phyloP scores from a whole-genome alignment of 2,797 vertebrate genomes.

The Syngnathus rostellatus region DNA sequence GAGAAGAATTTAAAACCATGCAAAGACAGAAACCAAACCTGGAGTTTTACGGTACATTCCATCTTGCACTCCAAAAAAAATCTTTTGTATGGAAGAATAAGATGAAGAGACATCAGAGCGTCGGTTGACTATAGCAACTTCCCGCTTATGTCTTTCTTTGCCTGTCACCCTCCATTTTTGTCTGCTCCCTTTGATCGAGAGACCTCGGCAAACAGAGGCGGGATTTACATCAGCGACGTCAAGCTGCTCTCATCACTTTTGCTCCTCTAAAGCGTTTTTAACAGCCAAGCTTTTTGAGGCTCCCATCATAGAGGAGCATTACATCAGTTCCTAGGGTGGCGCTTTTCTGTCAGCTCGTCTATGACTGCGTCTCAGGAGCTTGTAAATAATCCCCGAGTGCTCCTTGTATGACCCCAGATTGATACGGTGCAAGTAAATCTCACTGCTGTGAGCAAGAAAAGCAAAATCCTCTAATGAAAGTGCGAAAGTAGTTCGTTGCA shows the following conservation, averaged over 20 bases:
- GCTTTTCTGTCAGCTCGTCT: slow-evolving; percentile 43
- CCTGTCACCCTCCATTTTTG: slow-evolving; percentile 18
- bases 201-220: slow-evolving; percentile 43
- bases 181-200: slow-evolving; percentile 46
- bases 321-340: slow-evolving; percentile 49
- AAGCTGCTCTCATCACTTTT: slow-evolving; percentile 54
- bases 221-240: slow-evolving; percentile 54
- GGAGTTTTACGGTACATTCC: neutral
- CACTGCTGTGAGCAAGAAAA: slow-evolving; percentile 10
- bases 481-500: slow-evolving; percentile 32
- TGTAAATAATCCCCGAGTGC: slow-evolving; percentile 55
- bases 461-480: slow-evolving; percentile 32
- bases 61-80: neutral
- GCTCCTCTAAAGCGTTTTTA: slow-evolving; percentile 36
- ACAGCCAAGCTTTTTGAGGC: slow-evolving; percentile 40
- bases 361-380: slow-evolving; percentile 33
- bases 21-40: slow-evolving; percentile 3
- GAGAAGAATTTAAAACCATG: slow-evolving; percentile 3
- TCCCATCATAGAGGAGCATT: slow-evolving; percentile 47
- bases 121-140: slow-evolving; percentile 32
- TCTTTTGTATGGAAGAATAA: neutral
- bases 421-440: slow-evolving; percentile 41
- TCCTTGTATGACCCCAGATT: slow-evolving; percentile 48
- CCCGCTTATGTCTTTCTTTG: slow-evolving; percentile 20
- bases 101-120: slow-evolving; percentile 20